phyloP scores from a whole-genome alignment of 2,888 invertebrate genomes.

The Conistra vaccinii region DNA sequence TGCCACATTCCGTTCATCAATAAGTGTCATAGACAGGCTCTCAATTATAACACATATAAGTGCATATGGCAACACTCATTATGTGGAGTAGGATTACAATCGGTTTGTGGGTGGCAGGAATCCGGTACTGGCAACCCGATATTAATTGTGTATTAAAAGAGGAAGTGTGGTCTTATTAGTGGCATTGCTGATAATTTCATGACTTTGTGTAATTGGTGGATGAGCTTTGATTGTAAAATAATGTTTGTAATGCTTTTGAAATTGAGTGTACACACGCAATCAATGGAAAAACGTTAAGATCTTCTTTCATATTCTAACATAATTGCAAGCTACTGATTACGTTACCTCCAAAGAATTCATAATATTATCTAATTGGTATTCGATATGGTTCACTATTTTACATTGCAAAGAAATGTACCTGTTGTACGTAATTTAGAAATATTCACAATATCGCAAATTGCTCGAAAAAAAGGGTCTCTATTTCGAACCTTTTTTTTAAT shows the following conservation, averaged over 20 bases:
- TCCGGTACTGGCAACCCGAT: slow-evolving; percentile 16
- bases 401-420: not conserved
- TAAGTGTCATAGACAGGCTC: slow-evolving; percentile 33
- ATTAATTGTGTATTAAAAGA: slow-evolving; percentile 10
- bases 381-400: not conserved
- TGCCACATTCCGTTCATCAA: slow-evolving; percentile 23
- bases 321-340: not conserved
- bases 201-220: not conserved
- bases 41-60: slow-evolving; percentile 44
- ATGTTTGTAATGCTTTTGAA: not conserved
- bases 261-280: not conserved
- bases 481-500: not conserved
- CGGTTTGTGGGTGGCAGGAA: slow-evolving; percentile 23
- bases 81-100: slow-evolving; percentile 42
- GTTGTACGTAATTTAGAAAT: not conserved
- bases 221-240: not conserved
- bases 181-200: not conserved
- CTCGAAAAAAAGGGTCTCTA: not conserved
- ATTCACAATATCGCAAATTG: not conserved
- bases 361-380: not conserved
- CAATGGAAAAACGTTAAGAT: not conserved
- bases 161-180: not conserved
- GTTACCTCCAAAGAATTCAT: not conserved
- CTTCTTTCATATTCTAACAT: not conserved
- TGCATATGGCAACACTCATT: slow-evolving; percentile 23